Evolutionary conservation across 2,888 invertebrate species (phyloP).

Genomic region (Caenorhabditis zanzibari): DNA sequence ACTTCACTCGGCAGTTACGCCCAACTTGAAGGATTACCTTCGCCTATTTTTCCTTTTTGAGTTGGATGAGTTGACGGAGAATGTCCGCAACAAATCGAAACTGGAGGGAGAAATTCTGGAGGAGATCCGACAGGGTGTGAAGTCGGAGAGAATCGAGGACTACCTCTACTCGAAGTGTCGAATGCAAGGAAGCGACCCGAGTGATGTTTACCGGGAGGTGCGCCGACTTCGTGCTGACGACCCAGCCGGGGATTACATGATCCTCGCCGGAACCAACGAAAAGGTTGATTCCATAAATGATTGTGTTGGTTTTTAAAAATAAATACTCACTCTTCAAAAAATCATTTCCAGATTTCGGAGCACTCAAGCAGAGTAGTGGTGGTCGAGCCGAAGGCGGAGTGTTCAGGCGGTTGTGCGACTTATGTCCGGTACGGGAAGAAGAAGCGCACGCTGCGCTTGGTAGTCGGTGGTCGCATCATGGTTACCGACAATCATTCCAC

Average conservation of each 20-base stretch:
- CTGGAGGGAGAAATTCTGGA: no score
- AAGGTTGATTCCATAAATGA: not conserved
- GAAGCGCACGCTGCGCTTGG: not conserved
- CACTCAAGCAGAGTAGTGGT: not conserved
- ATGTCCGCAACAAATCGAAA: no score
- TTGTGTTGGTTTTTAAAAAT: not conserved
- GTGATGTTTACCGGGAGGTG: not conserved
- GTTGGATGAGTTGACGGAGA: no score
- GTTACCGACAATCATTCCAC: not conserved
- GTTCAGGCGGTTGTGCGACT: not conserved
- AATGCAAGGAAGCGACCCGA: not conserved
- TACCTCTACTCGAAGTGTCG: no score
- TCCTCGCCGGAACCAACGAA: not conserved
- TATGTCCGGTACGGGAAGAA: not conserved
- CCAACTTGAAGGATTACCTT: no score
- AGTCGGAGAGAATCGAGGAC: no score
- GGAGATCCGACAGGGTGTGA: no score
- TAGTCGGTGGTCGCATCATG: not conserved
- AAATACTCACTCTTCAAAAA: not conserved
- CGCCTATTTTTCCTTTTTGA: no score
- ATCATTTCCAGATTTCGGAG: not conserved
- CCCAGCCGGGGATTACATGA: not conserved
- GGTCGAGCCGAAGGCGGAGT: not conserved
- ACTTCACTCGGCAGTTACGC: no score
- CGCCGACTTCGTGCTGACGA: not conserved